Base-by-base conservation (phyloP, 2,888 invertebrate genomes). In the Bombylius major region DNA sequence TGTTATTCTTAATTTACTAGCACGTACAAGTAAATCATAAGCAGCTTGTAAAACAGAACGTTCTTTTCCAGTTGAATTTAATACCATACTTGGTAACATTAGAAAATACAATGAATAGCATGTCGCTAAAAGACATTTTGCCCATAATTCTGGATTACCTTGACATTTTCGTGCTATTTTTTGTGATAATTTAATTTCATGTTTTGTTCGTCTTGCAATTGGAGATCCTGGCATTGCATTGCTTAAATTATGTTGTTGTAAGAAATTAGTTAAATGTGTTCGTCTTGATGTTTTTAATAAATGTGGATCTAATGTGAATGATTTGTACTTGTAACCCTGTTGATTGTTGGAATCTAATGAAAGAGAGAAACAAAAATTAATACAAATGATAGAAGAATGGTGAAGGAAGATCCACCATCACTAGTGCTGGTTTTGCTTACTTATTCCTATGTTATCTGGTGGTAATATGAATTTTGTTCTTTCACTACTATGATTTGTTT, bases 51-150 rank as follows among this genome's bases (percentile, higher is more conserved):
- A 72, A 0, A 83, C 80, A 4, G 87, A 84, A 62, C 87, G 86
- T 64, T 87, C 86, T 67, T 85, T 87, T 59, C 88, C 87, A 3
- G 82, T 78, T 63, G 78, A 81, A 69, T 82, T 76, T 68, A 77
- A 80, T 66, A 84, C 81, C 77, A 84, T 88, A 74, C 96, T 90
- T 32, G 99, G 98, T 62, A 99, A 78, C 65, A 95, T 87, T 66
- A 98, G 83, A 74, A 98, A 99, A 85, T 99, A 98, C 34, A 99
- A 79, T 45, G 97, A 92, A 69, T 90, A 91, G 68, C 91, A 92
- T 3, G 92, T 88, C 45, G 89, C 88, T 8, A 92, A 79, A 31
- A 93, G 75, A 71, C 89, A 94, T 72, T 89, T 88, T 5, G 94
- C 91, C 96, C 96, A 97, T n/a, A 86, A 79, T 65, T 89, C 87